Conservation (phyloP, 2,888 invertebrate genomes). For the Zaprionus bogoriensis region DNA sequence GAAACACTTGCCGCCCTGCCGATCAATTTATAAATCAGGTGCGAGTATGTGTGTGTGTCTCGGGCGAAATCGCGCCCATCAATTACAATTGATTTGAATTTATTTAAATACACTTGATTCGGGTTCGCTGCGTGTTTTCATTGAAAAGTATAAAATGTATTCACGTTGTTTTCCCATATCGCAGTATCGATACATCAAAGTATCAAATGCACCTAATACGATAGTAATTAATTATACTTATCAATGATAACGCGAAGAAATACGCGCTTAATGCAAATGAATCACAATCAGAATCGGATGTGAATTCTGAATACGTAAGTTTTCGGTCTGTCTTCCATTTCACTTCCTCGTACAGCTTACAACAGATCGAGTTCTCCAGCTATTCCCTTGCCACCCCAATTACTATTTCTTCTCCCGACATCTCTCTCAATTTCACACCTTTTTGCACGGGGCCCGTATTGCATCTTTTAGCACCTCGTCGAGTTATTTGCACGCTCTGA, state of each 20-base stretch:
- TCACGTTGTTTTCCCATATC: slow-evolving; percentile 36
- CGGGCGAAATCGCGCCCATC: slow-evolving; percentile 40
- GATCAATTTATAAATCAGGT: slow-evolving; percentile 42
- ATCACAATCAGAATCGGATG: slow-evolving; percentile 57
- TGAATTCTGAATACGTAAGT: slow-evolving; percentile 19
- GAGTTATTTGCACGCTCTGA: slow-evolving; percentile 63
- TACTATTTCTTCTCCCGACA: background rate
- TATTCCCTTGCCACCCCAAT: too few species aligned
- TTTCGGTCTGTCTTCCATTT: background rate
- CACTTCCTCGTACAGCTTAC: background rate
- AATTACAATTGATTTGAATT: slow-evolving; percentile 75
- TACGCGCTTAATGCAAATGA: slow-evolving; percentile 57
- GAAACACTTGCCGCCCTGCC: slow-evolving; percentile 27
- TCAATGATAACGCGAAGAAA: slow-evolving; percentile 47
- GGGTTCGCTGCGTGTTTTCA: slow-evolving; percentile 19
- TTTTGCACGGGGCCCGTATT: slow-evolving; percentile 45
- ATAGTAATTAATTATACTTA: slow-evolving; percentile 69
- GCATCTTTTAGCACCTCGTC: slow-evolving; percentile 66
- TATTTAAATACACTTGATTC: slow-evolving; percentile 74
- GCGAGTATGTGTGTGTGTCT: slow-evolving; percentile 10
- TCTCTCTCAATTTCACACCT: slow-evolving; percentile 44
- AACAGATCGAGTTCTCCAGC: background rate
- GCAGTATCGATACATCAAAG: slow-evolving; percentile 57
- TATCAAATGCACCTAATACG: slow-evolving; percentile 53
- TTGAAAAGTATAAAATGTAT: slow-evolving; percentile 8